Conservation (phyloP, 2,888 invertebrate species). For the Argyresthia goedartella region DNA sequence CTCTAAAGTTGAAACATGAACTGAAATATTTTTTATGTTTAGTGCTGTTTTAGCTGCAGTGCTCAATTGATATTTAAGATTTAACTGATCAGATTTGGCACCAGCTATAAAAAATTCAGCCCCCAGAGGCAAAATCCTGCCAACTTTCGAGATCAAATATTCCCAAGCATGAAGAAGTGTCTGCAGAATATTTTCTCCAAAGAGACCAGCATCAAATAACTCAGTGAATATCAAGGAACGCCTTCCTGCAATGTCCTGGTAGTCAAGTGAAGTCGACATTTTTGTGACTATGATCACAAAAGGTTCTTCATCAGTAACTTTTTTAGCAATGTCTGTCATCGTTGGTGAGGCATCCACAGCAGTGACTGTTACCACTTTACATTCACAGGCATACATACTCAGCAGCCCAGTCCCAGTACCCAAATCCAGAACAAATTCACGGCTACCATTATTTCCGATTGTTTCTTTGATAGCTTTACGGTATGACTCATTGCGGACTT, state of each 20-base stretch:
- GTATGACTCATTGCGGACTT: conserved; percentile 75
- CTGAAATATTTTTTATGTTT: conserved; percentile 27
- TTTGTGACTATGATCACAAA: conserved; percentile 67
- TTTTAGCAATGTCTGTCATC: conserved; percentile 61
- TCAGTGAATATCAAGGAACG: conserved; percentile 80
- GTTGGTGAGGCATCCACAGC: conserved; percentile 76
- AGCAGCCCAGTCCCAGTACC: conserved; percentile 84
- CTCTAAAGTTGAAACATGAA: conserved; percentile 48
- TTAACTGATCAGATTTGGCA: conserved; percentile 66
- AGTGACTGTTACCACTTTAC: conserved; percentile 65
- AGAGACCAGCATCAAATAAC: conserved; percentile 83
- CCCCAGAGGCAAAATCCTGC: conserved; percentile 71
- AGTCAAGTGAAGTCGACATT: conserved; percentile 69
- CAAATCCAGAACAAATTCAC: conserved; percentile 68
- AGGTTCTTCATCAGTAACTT: conserved; percentile 62
- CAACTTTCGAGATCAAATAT: conserved; percentile 59
- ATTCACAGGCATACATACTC: conserved; percentile 74
- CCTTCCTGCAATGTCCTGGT: conserved; percentile 64
- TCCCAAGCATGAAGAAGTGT: conserved; percentile 79
- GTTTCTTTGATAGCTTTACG: conserved; percentile 71
- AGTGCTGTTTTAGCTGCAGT: conserved; percentile 29
- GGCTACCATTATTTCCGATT: too few relatives aligned
- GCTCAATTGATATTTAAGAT: conserved; percentile 53
- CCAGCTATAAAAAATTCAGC: conserved; percentile 76
- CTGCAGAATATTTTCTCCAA: conserved; percentile 80